Evolutionary conservation across 2,113 vertebrate species (phyloP).

Genomic region (Plotosus lineatus): DNA sequence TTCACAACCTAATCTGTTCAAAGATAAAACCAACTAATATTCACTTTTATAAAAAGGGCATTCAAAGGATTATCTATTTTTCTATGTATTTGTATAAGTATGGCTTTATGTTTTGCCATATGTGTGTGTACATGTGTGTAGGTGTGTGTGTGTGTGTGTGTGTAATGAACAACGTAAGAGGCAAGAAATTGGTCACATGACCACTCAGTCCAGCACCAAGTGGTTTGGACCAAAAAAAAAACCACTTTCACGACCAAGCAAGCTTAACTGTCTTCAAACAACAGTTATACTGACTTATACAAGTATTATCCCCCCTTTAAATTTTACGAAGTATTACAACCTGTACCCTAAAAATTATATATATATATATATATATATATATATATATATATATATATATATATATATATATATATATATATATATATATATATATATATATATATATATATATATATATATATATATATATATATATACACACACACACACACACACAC

Average conservation of each 20-base stretch:
- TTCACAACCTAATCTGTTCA: conserved; percentile 60
- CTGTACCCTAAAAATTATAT: too few species aligned
- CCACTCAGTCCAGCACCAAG: not conserved
- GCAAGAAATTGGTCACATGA: too few species aligned
- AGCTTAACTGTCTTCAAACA: not conserved
- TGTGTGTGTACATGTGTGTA: conserved; percentile 14
- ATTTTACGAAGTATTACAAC: too few species aligned
- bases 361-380: too few species aligned
- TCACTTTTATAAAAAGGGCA: conserved; percentile 75
- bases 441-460: too few species aligned
- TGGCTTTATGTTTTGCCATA: conserved; percentile 57
- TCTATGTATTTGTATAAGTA: conserved; percentile 76
- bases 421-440: too few species aligned
- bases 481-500: too few species aligned
- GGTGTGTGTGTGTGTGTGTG: conserved; percentile 20
- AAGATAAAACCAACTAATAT: conserved; percentile 41
- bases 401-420: too few species aligned
- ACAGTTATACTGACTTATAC: not conserved
- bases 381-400: too few species aligned
- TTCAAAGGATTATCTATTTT: conserved; percentile 77
- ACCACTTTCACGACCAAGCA: not conserved
- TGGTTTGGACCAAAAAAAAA: not conserved
- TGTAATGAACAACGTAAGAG: too few species aligned
- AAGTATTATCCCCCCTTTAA: too few species aligned
- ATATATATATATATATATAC: too few species aligned